Evolutionary conservation across 1,140 invertebrate genomes (phyloP).

Genomic region (Leptopilina boulardi): DNA sequence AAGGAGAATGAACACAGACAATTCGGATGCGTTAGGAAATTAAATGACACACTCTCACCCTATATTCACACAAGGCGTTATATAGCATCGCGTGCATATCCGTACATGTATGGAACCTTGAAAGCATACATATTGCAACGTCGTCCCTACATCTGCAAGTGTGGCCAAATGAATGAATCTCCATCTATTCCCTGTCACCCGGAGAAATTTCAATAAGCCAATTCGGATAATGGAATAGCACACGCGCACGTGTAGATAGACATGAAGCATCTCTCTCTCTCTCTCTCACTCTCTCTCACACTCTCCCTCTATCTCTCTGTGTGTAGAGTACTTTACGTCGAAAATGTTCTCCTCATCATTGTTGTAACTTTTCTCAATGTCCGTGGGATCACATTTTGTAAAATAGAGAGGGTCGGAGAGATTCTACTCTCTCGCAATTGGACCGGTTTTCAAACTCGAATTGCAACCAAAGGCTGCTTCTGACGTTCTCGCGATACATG

Average conservation of each 20-base stretch:
- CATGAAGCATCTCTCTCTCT: conserved; percentile 46
- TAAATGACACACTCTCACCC: conserved; percentile 56
- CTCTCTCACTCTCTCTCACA: no score
- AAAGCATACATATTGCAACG: conserved; percentile 50
- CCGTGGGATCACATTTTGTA: conserved; percentile 22
- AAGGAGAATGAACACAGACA: conserved; percentile 16
- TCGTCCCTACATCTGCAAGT: conserved; percentile 61
- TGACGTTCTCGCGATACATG: conserved; percentile 49
- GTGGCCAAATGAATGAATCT: conserved; percentile 69
- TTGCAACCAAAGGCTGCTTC: conserved; percentile 45
- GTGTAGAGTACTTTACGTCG: conserved; percentile 45
- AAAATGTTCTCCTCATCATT: conserved; percentile 55
- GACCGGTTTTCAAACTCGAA: conserved; percentile 48
- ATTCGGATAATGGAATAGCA: conserved; percentile 74
- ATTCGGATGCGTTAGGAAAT: conserved; percentile 54
- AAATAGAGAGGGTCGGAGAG: conserved; percentile 31
- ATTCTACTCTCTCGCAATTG: conserved; percentile 31
- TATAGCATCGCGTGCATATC: background rate
- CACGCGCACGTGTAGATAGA: conserved; percentile 63
- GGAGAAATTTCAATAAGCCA: conserved; percentile 76
- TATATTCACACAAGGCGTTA: conserved; percentile 46
- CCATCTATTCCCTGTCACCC: conserved; percentile 72
- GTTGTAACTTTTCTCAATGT: conserved; percentile 35
- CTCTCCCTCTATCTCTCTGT: no score
- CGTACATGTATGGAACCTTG: conserved; percentile 38